These are phyloP conservation scores for Oriolus oriolus DNA, from an alignment of 2,113 vertebrate genomes.

Conservation along the genomic window DNA sequence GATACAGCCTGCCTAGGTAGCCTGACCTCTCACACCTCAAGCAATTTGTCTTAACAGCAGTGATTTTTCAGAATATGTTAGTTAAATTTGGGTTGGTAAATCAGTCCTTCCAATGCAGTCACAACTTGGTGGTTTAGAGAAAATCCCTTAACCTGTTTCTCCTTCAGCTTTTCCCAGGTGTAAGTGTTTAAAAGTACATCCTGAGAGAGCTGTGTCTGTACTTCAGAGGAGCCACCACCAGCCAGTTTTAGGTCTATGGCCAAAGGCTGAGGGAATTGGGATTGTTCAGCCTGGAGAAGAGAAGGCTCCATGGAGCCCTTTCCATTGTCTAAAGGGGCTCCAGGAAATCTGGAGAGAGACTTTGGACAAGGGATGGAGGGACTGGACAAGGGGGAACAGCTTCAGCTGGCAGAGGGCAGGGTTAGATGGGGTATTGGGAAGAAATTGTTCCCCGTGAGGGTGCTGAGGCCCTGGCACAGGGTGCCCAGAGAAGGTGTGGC, in stretches of 20 bases:
- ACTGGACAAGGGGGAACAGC: background rate
- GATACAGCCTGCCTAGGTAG: background rate
- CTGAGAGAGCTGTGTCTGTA: rapidly evolving
- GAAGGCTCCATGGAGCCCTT: background rate
- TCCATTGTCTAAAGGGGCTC: background rate
- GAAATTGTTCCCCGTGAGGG: background rate
- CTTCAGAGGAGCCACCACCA: background rate
- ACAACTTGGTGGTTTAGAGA: background rate
- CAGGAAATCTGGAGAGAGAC: background rate
- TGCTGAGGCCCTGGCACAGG: rapidly evolving
- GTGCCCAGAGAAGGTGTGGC: background rate
- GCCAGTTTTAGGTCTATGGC: background rate
- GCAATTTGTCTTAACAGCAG: background rate
- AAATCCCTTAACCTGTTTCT: background rate
- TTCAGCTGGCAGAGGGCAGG: background rate
- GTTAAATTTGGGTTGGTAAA: background rate
- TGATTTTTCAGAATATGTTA: background rate
- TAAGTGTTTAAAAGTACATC: background rate
- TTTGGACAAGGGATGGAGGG: background rate
- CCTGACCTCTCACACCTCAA: background rate
- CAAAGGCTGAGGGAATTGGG: background rate
- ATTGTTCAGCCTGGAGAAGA: background rate
- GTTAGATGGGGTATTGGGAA: rapidly evolving
- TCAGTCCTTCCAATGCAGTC: background rate
- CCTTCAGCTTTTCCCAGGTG: background rate